These are phyloP conservation scores for Microtus pennsylvanicus DNA, from an alignment of 2,113 vertebrate species.

Conservation along the genomic window DNA sequence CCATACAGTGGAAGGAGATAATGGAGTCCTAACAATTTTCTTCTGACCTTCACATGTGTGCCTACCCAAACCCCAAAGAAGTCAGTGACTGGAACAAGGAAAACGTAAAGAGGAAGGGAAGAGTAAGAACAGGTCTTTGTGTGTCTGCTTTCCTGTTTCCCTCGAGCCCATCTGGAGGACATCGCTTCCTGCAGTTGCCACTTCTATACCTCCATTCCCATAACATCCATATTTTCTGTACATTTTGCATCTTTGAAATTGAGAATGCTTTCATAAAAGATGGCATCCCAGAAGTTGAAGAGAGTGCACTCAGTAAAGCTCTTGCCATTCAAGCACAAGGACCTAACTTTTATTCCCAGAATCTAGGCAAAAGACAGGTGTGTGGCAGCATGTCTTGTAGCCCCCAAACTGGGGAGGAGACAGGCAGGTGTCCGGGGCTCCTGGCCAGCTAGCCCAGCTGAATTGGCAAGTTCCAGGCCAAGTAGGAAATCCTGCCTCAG, in stretches of 20 bases:
- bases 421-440: background rate
- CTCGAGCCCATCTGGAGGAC: background rate
- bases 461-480: background rate
- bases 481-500: background rate
- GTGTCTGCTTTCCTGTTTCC: background rate
- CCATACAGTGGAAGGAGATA: background rate
- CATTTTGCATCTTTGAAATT: background rate
- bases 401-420: background rate
- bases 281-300: background rate
- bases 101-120: background rate
- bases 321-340: background rate
- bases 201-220: background rate
- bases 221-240: background rate
- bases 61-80: background rate
- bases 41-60: background rate
- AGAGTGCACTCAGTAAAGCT: background rate
- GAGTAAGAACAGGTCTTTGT: background rate
- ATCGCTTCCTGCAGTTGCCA: background rate
- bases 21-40: background rate
- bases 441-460: background rate
- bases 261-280: conserved; percentile 9
- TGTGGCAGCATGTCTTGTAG: background rate
- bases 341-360: background rate
- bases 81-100: background rate
- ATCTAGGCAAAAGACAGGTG: background rate